Base-by-base conservation (phyloP, 2,888 invertebrate genomes). In the Notodonta ziczac region DNA sequence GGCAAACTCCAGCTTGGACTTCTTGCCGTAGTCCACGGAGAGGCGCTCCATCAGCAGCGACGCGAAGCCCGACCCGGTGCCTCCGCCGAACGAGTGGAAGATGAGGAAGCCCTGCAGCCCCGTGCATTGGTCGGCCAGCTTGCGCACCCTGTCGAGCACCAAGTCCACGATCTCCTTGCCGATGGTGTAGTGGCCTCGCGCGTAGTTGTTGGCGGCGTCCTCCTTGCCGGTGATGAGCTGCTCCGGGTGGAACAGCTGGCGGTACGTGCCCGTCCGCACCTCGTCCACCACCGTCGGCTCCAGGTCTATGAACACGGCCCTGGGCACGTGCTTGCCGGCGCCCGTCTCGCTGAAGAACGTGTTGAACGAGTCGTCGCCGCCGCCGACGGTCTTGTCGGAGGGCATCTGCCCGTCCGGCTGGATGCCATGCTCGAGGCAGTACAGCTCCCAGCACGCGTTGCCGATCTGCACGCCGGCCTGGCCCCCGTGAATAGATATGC, bases 171-270 rank as follows among this genome's bases (percentile, higher is more conserved):
- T 98, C 90, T 98, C 98, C 86, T 97, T 97, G 76, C 98, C 99
- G 83, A 99, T 97, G 58, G 98, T 99, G 94, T 99, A 99, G 90
- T 99, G 99, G 59, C 99, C 99, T 80, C 99, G 96, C 44, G 99
- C 99, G 82, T 99, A 99, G 91, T 99, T 99, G 90, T 99, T 99
- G 64, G 99, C 99, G 10, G 99, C 98, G 84, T 98, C 98, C 90
- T 98, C 98, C 88, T 99, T 99, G 62, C 98, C 98, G 10, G 98
- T 98, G 83, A 98, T 98, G 72, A 98, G 94, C 88, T 99, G 98
- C 87, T 99, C 98, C 0, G 98, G 99, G 84, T 99, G 99, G 95
- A 99, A 99, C 72, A 99, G 95, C 86, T 98, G 98, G 54, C 98
- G 95, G 93, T 99, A 99, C n/a, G 98, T 97, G 70, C 98, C 98